Conservation (phyloP, 2,797 vertebrate species). For the Leptodactylus fallax region DNA sequence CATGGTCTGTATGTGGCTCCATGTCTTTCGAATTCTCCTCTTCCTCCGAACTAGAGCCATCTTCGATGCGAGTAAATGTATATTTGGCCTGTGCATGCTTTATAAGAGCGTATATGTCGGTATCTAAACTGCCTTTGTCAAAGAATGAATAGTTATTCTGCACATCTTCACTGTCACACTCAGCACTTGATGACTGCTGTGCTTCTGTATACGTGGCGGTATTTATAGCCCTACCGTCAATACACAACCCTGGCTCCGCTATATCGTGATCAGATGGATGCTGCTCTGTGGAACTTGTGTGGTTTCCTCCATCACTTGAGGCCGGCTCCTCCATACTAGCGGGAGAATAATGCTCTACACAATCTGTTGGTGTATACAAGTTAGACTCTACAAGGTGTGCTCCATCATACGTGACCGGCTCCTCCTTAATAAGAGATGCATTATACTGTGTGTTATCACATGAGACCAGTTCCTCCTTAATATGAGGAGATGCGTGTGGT, state of each 20-base stretch:
- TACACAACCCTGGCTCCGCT: not conserved
- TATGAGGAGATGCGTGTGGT: not conserved
- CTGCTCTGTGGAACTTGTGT: not conserved
- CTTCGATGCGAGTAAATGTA: conserved; percentile 12
- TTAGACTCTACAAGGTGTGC: not conserved
- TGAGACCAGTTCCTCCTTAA: not conserved
- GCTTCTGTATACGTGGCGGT: not conserved
- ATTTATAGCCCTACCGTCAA: not conserved
- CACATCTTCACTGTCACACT: not conserved
- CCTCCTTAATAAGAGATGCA: conserved; percentile 12
- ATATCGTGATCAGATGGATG: not conserved
- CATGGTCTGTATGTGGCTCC: not conserved
- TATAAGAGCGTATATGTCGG: conserved; percentile 4
- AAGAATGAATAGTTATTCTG: not conserved
- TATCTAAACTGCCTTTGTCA: conserved; percentile 28
- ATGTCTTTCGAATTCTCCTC: not conserved
- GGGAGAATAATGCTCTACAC: not conserved
- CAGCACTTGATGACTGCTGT: not conserved
- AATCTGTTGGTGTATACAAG: not conserved
- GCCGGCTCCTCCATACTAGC: not conserved
- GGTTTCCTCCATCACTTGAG: not conserved
- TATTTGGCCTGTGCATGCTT: conserved; percentile 31
- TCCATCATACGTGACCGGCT: not conserved
- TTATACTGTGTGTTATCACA: not conserved
- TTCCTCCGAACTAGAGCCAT: conserved; percentile 6